These are phyloP conservation scores for Neogobius melanostomus DNA, from an alignment of 2,113 vertebrate species.

Conservation along the genomic window DNA sequence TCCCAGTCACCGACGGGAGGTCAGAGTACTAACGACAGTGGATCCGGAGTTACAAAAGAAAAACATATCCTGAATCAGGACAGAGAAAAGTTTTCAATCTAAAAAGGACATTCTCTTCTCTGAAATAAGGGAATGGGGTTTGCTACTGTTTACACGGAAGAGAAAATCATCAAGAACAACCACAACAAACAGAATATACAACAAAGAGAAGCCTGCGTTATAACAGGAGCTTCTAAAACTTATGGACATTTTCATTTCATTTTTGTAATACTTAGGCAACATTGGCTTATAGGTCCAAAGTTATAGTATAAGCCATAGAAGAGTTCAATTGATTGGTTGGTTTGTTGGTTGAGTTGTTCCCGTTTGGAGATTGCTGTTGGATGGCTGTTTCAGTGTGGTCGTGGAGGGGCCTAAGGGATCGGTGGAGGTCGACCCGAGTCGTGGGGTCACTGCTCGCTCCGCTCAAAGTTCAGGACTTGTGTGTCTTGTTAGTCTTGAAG, in stretches of 20 bases:
- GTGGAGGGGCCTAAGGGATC: conserved; percentile 63
- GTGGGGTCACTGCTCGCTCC: conserved; percentile 61
- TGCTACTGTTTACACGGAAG: conserved; percentile 99
- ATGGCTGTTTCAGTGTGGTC: conserved; percentile 82
- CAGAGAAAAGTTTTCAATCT: conserved; percentile 77
- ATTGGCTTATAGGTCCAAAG: conserved; percentile 99
- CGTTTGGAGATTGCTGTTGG: conserved; percentile 80
- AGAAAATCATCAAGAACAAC: conserved; percentile 89
- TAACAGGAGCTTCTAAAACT: conserved; percentile 78
- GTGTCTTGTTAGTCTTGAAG: conserved; percentile 99
- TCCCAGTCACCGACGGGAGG: conserved; percentile 75
- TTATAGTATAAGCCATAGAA: conserved; percentile 99
- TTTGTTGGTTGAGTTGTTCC: conserved; percentile 85
- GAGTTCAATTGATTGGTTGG: conserved; percentile 91
- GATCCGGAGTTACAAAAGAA: conserved; percentile 83
- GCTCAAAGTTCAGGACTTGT: conserved; percentile 94
- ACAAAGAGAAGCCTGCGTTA: conserved; percentile 76
- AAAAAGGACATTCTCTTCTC: conserved; percentile 81
- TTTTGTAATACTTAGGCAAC: conserved; percentile 99
- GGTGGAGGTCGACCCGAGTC: conserved; percentile 56
- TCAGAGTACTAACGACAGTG: conserved; percentile 80
- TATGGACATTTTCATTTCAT: conserved; percentile 88
- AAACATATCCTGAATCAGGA: conserved; percentile 80
- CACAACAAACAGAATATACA: conserved; percentile 80
- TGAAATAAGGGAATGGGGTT: conserved; percentile 76